Evolutionary conservation across 1,140 invertebrate species (phyloP).

Genomic region (Vollenhovia emeryi): DNA sequence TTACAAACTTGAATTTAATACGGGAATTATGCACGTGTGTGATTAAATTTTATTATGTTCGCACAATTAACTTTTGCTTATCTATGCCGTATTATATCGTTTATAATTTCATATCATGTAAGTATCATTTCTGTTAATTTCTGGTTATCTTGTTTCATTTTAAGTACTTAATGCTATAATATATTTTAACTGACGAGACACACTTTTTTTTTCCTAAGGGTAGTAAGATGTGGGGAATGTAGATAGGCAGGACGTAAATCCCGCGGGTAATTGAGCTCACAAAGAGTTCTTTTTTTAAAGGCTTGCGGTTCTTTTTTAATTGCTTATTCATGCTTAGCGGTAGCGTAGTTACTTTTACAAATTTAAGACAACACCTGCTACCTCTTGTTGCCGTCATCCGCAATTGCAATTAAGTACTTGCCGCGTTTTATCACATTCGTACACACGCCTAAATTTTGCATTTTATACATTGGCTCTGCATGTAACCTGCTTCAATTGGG

Average conservation of each 20-base stretch:
- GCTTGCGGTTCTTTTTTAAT: constrained; percentile 45
- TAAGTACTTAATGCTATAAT: not conserved
- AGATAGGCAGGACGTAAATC: constrained; percentile 14
- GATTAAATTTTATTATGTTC: not conserved
- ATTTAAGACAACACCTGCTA: constrained; percentile 45
- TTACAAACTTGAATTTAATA: not conserved
- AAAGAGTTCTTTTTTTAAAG: constrained; percentile 38
- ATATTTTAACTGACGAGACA: not conserved
- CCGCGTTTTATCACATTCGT: not conserved
- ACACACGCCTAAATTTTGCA: not conserved
- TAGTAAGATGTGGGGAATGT: constrained; percentile 8
- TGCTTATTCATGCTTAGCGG: constrained; percentile 41
- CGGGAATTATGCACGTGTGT: not conserved
- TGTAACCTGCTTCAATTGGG: not conserved
- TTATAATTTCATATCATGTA: not conserved
- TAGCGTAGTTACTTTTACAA: constrained; percentile 33
- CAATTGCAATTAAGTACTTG: constrained; percentile 33
- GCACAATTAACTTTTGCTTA: not conserved
- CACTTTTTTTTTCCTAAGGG: not conserved
- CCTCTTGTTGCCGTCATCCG: constrained; percentile 7
- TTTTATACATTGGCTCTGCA: not conserved
- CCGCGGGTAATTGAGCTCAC: constrained; percentile 34
- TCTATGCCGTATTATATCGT: not conserved
- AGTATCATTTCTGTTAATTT: not conserved
- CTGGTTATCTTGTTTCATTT: not conserved